Conservation (phyloP, 2,888 invertebrate species). For the Lasioglossum lativentre region DNA sequence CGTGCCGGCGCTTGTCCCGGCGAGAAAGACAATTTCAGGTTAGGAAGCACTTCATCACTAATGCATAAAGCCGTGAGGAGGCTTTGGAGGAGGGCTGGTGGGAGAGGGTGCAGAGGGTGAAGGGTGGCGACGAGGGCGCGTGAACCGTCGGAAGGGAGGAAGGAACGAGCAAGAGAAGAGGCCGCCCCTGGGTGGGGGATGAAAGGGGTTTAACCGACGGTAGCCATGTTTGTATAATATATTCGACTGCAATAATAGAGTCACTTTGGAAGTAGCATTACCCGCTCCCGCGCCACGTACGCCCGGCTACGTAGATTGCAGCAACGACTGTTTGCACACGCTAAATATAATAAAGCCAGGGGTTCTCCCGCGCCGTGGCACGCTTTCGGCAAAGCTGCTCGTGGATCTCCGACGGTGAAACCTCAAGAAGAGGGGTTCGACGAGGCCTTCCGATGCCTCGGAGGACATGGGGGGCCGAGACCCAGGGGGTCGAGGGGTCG, state of each 20-base stretch:
- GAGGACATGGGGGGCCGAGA: background rate
- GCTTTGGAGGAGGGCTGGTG: background rate
- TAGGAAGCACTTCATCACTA: constrained; percentile 74
- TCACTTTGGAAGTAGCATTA: constrained; percentile 79
- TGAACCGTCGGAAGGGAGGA: constrained; percentile 19
- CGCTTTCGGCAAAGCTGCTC: background rate
- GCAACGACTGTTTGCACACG: constrained; percentile 78
- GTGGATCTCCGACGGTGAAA: constrained; percentile 9
- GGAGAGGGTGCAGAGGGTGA: background rate
- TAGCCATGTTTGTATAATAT: constrained; percentile 75
- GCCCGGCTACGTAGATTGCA: constrained; percentile 68
- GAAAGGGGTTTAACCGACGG: constrained; percentile 65
- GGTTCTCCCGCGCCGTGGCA: constrained; percentile 51
- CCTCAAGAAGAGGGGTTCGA: background rate
- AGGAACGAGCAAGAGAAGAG: constrained; percentile 15
- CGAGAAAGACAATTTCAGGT: constrained; percentile 74
- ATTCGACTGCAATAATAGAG: constrained; percentile 79
- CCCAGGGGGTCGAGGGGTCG: background rate
- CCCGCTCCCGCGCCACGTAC: constrained; percentile 70
- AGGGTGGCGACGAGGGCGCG: constrained; percentile 18
- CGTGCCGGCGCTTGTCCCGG: constrained; percentile 66
- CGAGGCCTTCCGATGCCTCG: background rate
- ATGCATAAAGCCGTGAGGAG: constrained; percentile 71
- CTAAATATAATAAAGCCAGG: constrained; percentile 80
- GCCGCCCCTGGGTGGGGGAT: constrained; percentile 10